These are phyloP conservation scores for Myrmecophaga tridactyla DNA, from an alignment of 2,113 vertebrate species.

Conservation along the genomic window DNA sequence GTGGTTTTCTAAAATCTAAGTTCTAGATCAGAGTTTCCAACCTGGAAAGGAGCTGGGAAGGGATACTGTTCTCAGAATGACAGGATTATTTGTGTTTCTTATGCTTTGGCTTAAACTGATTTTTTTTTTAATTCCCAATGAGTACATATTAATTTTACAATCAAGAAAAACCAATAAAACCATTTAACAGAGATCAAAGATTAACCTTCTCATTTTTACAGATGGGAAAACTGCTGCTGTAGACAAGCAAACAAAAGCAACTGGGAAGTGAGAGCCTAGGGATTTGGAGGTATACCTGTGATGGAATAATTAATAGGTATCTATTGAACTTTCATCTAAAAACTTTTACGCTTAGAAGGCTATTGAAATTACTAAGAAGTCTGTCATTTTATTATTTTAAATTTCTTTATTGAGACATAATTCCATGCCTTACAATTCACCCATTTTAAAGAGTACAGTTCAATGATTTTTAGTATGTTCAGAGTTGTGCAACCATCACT, in stretches of 20 bases:
- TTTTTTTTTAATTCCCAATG: neutral
- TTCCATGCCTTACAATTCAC: neutral
- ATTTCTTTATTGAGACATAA: neutral
- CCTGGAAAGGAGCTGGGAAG: neutral
- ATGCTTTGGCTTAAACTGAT: neutral
- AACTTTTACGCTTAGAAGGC: neutral
- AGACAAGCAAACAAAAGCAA: neutral
- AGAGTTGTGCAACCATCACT: neutral
- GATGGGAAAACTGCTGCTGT: neutral
- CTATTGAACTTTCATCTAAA: neutral
- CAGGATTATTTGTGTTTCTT: neutral
- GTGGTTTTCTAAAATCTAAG: neutral
- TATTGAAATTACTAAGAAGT: neutral
- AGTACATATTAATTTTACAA: neutral
- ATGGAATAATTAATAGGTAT: neutral
- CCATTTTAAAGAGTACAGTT: neutral
- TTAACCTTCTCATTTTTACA: neutral
- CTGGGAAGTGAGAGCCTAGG: neutral
- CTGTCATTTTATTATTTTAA: neutral
- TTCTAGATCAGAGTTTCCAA: constrained; percentile 3
- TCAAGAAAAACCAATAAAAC: neutral
- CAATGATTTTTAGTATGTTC: neutral
- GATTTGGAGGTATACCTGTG: neutral
- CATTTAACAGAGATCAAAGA: neutral
- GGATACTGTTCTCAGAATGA: neutral